These are phyloP conservation scores for Parauchenoglanis ngamensis DNA, from an alignment of 2,797 vertebrate species.

Conservation along the genomic window DNA sequence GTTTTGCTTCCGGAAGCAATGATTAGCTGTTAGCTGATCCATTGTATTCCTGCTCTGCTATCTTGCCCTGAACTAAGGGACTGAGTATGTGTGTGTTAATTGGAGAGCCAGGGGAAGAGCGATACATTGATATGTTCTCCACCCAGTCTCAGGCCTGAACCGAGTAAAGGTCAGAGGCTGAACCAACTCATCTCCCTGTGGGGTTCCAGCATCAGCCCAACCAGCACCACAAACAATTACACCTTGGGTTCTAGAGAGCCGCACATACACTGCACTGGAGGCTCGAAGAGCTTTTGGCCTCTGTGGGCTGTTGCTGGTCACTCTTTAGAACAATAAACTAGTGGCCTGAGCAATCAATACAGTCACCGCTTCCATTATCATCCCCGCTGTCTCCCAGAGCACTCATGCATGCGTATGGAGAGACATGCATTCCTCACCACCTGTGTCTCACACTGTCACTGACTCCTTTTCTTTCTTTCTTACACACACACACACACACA, in stretches of 20 bases:
- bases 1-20: constrained; percentile 42
- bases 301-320: constrained; percentile 77
- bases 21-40: constrained; percentile 54
- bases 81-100: constrained; percentile 76
- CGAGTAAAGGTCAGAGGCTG: constrained; percentile 77
- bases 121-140: constrained; percentile 76
- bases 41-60: constrained; percentile 45
- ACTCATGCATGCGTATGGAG: constrained; percentile 73
- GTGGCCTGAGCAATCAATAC: constrained; percentile 80
- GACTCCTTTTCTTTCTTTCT: constrained; percentile 24
- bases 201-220: constrained; percentile 71
- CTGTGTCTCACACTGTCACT: constrained; percentile 54
- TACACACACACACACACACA: constrained; percentile 50
- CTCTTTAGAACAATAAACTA: constrained; percentile 81
- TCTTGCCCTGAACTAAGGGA: constrained; percentile 36
- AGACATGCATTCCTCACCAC: constrained; percentile 67
- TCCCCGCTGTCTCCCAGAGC: constrained; percentile 69
- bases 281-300: constrained; percentile 68
- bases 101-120: constrained; percentile 75
- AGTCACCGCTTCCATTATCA: constrained; percentile 74
- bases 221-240: constrained; percentile 84
- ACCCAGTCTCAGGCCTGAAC: constrained; percentile 74
- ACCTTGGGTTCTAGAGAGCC: constrained; percentile 69
- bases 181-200: constrained; percentile 73
- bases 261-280: constrained; percentile 66